phyloP scores from a whole-genome alignment of 2,113 vertebrate genomes.

The Myxocyprinus asiaticus region DNA sequence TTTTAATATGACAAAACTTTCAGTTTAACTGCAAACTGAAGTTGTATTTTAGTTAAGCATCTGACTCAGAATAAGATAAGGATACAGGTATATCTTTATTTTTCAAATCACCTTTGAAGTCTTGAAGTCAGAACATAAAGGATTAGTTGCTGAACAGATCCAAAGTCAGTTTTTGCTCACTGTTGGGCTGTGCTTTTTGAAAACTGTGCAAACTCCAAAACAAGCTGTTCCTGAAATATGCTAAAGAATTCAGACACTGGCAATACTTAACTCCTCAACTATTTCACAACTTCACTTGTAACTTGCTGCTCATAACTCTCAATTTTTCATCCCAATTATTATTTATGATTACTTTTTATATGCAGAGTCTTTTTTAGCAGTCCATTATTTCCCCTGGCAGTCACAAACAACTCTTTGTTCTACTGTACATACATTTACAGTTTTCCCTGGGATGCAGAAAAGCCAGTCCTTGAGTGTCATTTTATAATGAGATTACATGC shows the following conservation, averaged over 20 bases:
- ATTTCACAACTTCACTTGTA: conserved; percentile 31
- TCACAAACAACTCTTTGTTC: conserved; percentile 35
- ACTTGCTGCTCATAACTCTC: not conserved
- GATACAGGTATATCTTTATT: not conserved
- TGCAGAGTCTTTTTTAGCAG: conserved; percentile 30
- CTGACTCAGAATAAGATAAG: conserved; percentile 4
- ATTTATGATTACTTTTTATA: conserved; percentile 41
- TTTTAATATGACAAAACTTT: no score
- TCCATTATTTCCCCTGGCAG: conserved; percentile 17
- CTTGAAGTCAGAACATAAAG: conserved; percentile 2
- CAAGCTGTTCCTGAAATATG: not conserved
- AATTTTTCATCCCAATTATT: conserved; percentile 30
- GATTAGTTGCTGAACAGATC: conserved; percentile 7
- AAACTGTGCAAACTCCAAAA: conserved; percentile 11
- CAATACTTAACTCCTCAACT: conserved; percentile 15
- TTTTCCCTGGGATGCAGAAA: conserved; percentile 22
- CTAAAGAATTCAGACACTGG: conserved; percentile 32
- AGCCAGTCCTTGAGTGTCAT: conserved; percentile 33
- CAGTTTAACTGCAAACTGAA: not conserved
- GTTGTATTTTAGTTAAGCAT: not conserved
- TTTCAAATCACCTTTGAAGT: not conserved
- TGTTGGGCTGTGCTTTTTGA: not conserved
- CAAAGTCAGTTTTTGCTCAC: conserved; percentile 10
- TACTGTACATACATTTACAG: not conserved
- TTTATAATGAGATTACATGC: conserved; percentile 38